Evolutionary conservation across 2,888 invertebrate genomes (phyloP).

Genomic region (Yponomeuta cagnagella): DNA sequence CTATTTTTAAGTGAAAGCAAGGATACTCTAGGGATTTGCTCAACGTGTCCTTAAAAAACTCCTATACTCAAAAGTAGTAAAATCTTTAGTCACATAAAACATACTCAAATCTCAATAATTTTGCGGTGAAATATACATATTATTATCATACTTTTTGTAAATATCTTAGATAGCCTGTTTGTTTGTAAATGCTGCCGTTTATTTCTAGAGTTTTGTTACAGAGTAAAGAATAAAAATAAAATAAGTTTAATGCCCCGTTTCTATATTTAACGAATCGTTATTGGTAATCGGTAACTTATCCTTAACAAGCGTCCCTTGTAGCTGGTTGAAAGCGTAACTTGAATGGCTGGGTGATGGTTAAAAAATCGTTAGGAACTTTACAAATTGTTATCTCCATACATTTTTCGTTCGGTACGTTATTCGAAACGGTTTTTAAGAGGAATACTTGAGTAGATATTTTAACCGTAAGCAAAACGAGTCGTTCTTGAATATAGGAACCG

Average conservation of each 20-base stretch:
- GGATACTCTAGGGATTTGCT: constrained; percentile 25
- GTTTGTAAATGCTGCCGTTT: not conserved
- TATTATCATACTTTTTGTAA: constrained; percentile 22
- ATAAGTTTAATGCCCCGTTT: not conserved
- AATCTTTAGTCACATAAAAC: constrained; percentile 41
- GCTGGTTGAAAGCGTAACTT: no score
- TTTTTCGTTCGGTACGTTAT: no score
- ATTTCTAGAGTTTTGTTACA: not conserved
- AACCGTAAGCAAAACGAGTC: no score
- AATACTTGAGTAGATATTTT: no score
- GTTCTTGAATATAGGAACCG: no score
- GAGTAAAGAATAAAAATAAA: not conserved
- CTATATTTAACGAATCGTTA: no score
- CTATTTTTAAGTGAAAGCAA: constrained; percentile 1
- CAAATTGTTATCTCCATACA: no score
- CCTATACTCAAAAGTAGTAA: constrained; percentile 34
- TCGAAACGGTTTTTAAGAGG: no score
- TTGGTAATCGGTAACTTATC: no score
- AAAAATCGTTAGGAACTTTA: no score
- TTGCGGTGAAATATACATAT: constrained; percentile 23
- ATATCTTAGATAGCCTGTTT: constrained; percentile 28
- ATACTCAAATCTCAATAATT: constrained; percentile 52
- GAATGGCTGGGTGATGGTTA: no score
- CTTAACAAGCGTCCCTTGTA: no score
- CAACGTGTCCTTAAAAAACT: constrained; percentile 23